These are phyloP conservation scores for Anguilla obscura DNA, from an alignment of 2,797 vertebrate species.

Conservation along the genomic window DNA sequence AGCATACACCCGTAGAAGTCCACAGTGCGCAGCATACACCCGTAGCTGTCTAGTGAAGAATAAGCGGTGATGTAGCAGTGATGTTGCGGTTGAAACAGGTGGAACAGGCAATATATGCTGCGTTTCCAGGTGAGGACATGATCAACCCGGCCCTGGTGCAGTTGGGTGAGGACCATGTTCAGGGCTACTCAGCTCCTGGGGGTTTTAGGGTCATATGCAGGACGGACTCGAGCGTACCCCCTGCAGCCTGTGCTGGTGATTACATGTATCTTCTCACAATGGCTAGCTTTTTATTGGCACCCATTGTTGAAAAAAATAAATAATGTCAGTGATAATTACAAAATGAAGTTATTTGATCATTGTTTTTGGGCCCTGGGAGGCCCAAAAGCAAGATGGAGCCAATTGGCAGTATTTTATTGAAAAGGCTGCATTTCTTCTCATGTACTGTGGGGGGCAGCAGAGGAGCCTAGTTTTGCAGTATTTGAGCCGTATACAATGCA, in stretches of 20 bases:
- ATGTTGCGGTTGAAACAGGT: not conserved
- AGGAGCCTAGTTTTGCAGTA: conserved; percentile 50
- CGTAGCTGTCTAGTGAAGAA: not conserved
- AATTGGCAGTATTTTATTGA: not conserved
- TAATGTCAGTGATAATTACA: conserved; percentile 3
- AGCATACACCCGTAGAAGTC: too few relatives aligned
- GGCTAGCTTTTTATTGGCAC: not conserved
- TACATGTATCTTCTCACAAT: conserved; percentile 7
- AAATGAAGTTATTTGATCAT: conserved; percentile 11
- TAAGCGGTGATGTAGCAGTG: not conserved
- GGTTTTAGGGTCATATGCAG: conserved; percentile 69
- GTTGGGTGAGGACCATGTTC: conserved; percentile 76
- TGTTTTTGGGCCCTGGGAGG: not conserved
- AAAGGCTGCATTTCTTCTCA: conserved; percentile 51
- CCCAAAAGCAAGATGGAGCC: not conserved
- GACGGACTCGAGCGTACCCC: conserved; percentile 74
- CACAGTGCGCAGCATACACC: too few relatives aligned
- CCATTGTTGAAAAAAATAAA: not conserved
- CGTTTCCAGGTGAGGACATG: conserved; percentile 83
- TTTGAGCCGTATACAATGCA: not conserved
- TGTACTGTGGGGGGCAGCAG: conserved; percentile 68
- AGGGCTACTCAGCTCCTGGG: conserved; percentile 84
- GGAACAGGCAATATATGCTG: conserved; percentile 28
- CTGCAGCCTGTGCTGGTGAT: conserved; percentile 89
- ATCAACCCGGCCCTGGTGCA: conserved; percentile 83